Conservation (phyloP, 2,888 invertebrate species). For the Griposia aprilina region DNA sequence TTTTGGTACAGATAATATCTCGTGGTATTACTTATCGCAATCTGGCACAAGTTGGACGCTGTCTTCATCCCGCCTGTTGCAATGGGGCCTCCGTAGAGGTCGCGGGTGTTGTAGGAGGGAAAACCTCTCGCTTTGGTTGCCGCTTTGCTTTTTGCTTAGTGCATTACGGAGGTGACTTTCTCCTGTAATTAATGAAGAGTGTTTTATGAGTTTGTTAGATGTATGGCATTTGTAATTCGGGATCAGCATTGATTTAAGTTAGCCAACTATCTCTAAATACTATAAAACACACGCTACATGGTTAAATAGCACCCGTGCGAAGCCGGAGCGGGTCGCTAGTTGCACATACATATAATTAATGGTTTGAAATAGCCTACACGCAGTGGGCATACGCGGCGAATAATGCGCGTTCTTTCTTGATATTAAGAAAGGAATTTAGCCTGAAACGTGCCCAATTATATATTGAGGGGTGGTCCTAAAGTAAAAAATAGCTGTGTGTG, state of each 20-base stretch:
- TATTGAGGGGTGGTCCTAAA: neutral
- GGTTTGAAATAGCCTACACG: constrained; percentile 13
- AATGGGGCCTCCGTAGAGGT: constrained; percentile 80
- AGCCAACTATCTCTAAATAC: neutral
- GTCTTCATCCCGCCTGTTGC: constrained; percentile 79
- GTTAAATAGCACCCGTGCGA: neutral
- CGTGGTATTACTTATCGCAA: constrained; percentile 80
- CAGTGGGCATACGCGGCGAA: neutral
- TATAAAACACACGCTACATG: neutral
- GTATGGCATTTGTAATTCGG: neutral
- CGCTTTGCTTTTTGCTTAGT: constrained; percentile 79
- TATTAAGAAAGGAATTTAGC: constrained; percentile 12
- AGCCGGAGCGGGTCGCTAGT: neutral
- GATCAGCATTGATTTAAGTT: no score
- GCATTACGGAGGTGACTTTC: constrained; percentile 87
- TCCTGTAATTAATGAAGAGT: constrained; percentile 75
- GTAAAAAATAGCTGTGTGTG: neutral
- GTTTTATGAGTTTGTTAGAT: neutral
- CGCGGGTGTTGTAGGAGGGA: constrained; percentile 86
- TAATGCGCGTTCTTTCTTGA: constrained; percentile 1
- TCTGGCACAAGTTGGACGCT: constrained; percentile 84
- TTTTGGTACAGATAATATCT: constrained; percentile 41
- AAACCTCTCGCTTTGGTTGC: constrained; percentile 82
- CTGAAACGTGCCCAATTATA: neutral
- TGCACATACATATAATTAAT: constrained; percentile 13